Evolutionary conservation across 2,113 vertebrate species (phyloP), one percentile per base, ranked within the genome.

Genomic region (Oreocharis arfaki): DNA sequence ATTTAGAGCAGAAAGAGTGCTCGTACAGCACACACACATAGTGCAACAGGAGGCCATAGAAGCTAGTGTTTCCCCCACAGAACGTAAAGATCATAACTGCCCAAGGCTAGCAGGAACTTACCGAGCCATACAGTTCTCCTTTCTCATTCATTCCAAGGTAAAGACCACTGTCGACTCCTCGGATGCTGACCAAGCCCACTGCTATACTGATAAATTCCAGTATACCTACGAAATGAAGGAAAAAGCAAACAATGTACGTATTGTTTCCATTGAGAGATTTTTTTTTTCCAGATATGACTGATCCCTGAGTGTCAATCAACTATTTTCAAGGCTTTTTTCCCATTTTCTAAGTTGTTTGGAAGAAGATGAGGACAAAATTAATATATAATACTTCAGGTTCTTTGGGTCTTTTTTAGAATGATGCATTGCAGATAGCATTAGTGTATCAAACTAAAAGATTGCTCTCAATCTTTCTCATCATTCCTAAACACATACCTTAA

Each of bases 131-230:
- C 46, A 99, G 98, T 84, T 99, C 98, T 57, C 99, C 99, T 70
- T 98, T 99, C 97, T 98, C 99, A 89, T 99, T 99, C 99, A 99
- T 99, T 90, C 98, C 99, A 85, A 99, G 98, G 98, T 99, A 99
- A 78, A 99, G 98, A 93, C 99, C 99, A 78, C 99, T 99, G 98
- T 99, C 99, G 92, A 99, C 99, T n/a, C 99, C 99, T 96, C 99
- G 98, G 97, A 99, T 99, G 98, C 99, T 99, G 97, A 99, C 99
- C 97, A 99, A 98, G 82, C 99, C 99, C 90, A 99, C 99, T 74
- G 99, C 99, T 97, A 99, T 98, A 98, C 99, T 99, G 98, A 99
- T 99, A 98, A 99, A 99, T 98, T 99, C 99, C 98, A 99, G 98
- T 97, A 99, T 99, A 97, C 99, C 99, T 99, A 75, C 11, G 74